Evolutionary conservation across 2,797 vertebrate genomes (phyloP).

Genomic region (Helarctos malayanus): DNA sequence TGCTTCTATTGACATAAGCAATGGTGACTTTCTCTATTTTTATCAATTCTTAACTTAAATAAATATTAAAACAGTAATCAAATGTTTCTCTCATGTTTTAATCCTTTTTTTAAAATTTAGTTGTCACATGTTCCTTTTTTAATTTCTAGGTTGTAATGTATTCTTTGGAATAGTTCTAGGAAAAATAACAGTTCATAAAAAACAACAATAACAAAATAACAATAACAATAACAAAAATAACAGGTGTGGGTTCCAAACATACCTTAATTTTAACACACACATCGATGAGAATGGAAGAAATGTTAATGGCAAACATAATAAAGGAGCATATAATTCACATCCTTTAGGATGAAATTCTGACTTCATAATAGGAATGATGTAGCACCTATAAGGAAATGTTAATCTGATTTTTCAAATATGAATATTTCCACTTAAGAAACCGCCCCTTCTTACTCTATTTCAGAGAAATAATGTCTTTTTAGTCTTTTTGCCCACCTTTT

Average conservation of each 20-base stretch:
- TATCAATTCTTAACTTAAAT: not conserved
- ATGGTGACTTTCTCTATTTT: not conserved
- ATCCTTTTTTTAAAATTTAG: not conserved
- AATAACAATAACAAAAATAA: not conserved
- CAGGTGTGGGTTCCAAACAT: not conserved
- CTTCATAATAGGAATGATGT: not conserved
- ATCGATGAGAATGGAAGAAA: constrained; percentile 6
- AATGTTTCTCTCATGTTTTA: not conserved
- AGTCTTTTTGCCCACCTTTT: not conserved
- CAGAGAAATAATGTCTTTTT: constrained; percentile 1
- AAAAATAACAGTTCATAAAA: not conserved
- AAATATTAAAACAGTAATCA: not conserved
- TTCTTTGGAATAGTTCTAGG: not conserved
- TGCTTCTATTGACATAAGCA: not conserved
- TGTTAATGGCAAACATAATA: not conserved
- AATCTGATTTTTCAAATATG: constrained; percentile 30
- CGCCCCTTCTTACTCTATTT: not conserved
- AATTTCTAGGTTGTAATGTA: not conserved
- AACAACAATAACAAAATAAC: too few relatives aligned
- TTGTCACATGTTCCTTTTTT: not conserved
- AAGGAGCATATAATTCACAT: not conserved
- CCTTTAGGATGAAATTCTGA: not conserved
- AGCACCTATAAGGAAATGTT: not conserved
- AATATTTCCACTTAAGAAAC: not conserved
- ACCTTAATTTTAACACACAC: not conserved